Evolutionary conservation across 2,888 invertebrate genomes (phyloP), one percentile per base, ranked within the genome.

Genomic region (Sinotaia quadrata): DNA sequence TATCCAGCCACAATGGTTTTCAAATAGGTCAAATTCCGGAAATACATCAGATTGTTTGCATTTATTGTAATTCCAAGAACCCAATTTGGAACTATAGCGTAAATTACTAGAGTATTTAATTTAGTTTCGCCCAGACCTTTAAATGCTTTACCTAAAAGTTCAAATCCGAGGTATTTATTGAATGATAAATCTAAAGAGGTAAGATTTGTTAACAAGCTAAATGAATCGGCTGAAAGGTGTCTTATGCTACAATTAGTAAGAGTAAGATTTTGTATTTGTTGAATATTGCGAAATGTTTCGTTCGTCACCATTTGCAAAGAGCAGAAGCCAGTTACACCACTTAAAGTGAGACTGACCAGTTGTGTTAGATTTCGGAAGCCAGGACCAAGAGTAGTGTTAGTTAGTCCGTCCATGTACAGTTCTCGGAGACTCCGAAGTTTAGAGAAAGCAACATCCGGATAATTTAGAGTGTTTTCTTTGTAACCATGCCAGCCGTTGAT

Each of bases 101-200:
- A 27, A 4, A 52, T 52, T 27, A 18, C 31, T 4, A 52, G 27
- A 24, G 7, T 52, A 5, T 5, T 4, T 15, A 52, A 31, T 5
- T 18, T 52, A 5, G 52, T 52, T 4, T 52, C n/a, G 12, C 29
- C 24, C 10, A 52, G 29, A 4, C 52, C 52, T 8, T 5, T 4
- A 21, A 52, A 52, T 15, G 52, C 52, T 15, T 52, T 31, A 5
- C 52, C 52, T 3, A 52, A 31, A 4, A 8, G 27, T 27, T 52
- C 52, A 52, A 52, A 52, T 12, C 52, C 52, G 24, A 52, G 52
- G 15, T 27, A 27, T 31, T 52, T 27, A 31, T 52, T 52, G 52
- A 52, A 52, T 8, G 52, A 52, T 4, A 52, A 31, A 18, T 52
- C 52, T 7, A 52, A 21, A 4, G 21, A 4, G 4, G 3, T 4